Base-by-base conservation (phyloP, 1,140 invertebrate genomes). In the Cydia pomonella region DNA sequence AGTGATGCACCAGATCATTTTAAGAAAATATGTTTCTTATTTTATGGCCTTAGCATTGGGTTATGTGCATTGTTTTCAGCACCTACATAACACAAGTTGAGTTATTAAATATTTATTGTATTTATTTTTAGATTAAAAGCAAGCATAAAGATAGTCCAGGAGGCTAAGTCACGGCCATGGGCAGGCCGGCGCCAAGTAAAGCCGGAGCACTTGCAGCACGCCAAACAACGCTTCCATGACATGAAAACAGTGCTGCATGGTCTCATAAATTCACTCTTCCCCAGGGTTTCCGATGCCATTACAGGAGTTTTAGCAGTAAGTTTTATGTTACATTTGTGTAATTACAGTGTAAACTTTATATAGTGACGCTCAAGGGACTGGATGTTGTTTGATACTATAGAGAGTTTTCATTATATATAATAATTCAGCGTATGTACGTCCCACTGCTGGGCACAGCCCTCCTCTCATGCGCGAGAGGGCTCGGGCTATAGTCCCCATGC, bases 181-280 rank as follows among this genome's bases (percentile, higher is more conserved):
- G 44, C 77, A 16, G 77, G 84, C n/a, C 82, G 78, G 13, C 41
- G 78, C 18, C 78, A 81, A 72, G 79, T 91, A 0, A 62, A 50
- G 16, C 76, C 85, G 7, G 81, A 85, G 72, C 88, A 92, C 64
- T 10, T 92, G 0, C 66, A 82, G 10, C 92, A 86, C 72, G 90
- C 90, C 3, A 93, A 90, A 72, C 79, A 87, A 33, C 84, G 74
- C 23, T 93, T 93, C 72, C 77, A 77, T 1, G 69, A 77, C 13
- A 77, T 92, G 73, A 93, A 92, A 78, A 80, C 73, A 21, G 85
- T 91, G 75, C 76, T 93, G 3, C 87, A 88, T 72, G 79, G 85
- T 2, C 79, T 93, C 1, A 85, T 93, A 71, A 76, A 86, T 6
- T 85, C 88, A 6, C 74, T 93, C 27, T 92, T 86, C 71, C 90